phyloP scores from a whole-genome alignment of 2,888 invertebrate genomes.

The Emesis castigata region DNA sequence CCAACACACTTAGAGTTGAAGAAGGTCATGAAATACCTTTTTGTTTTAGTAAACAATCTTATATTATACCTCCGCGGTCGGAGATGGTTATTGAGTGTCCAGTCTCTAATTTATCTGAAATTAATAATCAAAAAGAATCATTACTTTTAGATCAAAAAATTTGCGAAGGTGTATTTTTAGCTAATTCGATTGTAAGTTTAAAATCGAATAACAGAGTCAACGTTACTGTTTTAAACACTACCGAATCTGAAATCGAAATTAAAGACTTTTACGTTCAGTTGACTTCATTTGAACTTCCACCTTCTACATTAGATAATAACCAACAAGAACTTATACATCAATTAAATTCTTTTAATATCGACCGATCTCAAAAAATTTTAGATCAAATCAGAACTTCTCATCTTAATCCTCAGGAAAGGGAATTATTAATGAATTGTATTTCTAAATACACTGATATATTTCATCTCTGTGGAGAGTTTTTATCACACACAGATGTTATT shows the following conservation, averaged over 20 bases:
- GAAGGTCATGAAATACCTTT: neutral
- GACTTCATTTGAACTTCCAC: neutral
- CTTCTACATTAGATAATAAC: neutral
- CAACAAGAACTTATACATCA: neutral
- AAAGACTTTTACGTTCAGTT: constrained; percentile 24
- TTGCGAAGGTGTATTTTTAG: constrained; percentile 37
- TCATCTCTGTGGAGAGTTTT: constrained; percentile 14
- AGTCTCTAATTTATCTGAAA: constrained; percentile 18
- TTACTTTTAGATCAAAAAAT: constrained; percentile 36
- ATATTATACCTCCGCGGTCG: constrained; percentile 23
- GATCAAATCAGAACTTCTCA: constrained; percentile 9
- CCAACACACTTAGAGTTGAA: neutral
- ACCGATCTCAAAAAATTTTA: neutral
- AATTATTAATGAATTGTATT: constrained; percentile 22
- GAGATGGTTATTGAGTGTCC: constrained; percentile 22
- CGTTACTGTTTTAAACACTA: constrained; percentile 48
- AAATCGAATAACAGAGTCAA: constrained; percentile 50
- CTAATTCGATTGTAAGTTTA: constrained; percentile 44
- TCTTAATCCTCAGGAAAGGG: constrained; percentile 31
- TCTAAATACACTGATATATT: neutral
- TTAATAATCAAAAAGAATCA: constrained; percentile 20
- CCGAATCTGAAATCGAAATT: constrained; percentile 29
- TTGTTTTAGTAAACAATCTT: constrained; percentile 9
- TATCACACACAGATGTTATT: constrained; percentile 30
- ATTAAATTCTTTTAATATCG: neutral